Base-by-base conservation (phyloP, 1,140 invertebrate species). In the Magallana ariakensis region DNA sequence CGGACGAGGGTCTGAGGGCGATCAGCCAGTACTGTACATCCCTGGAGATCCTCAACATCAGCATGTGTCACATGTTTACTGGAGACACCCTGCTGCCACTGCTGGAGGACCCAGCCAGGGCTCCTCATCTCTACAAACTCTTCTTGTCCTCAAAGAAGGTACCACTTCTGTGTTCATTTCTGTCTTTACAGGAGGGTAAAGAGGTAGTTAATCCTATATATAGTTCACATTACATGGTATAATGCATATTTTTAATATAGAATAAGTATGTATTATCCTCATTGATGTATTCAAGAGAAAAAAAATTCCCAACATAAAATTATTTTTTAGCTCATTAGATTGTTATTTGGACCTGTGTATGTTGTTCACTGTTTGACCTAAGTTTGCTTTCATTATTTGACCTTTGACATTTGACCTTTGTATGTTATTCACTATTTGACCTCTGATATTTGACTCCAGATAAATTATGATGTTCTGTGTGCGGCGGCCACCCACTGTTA, bases 61-160 rank as follows among this genome's bases (percentile, higher is more conserved):
- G 91, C 85, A 89, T 93, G 54, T 89, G 93, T 66, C 83, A 85
- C n/a, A 82, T 90, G 10, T 83, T 92, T 6, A 93, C 91, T 0
- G 90, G 93, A 11, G 53, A 56, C 13, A 90, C 91, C 8, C 87
- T 94, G 16, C 26, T 90, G 1, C 92, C 92, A 0, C 62, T 94
- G 9, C 90, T 94, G n/a, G 66, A 91, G 53, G 89, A 94, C 54
- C 55, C 54, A 53, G 55, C 87, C 9, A 89, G 91, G n/a, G 92
- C 93, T 0, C 19, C 53, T n/a, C 83, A 87, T 13, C 80, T 94
- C n/a, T 83, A 80, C n/a, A 89, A 88, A 85, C 88, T 93, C 11
- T 90, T 88, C 57, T 80, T 93, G 22, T 92, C 92, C 75, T 90
- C 90, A 56, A 91, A 84, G 89, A 87, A 91, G 88, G 93, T 94